Percentiles rank a stretch among this genome's conserved stretches.
phyloP scores from a whole-genome alignment of 1,140 invertebrate species.

The Sweltsa coloradensis region DNA sequence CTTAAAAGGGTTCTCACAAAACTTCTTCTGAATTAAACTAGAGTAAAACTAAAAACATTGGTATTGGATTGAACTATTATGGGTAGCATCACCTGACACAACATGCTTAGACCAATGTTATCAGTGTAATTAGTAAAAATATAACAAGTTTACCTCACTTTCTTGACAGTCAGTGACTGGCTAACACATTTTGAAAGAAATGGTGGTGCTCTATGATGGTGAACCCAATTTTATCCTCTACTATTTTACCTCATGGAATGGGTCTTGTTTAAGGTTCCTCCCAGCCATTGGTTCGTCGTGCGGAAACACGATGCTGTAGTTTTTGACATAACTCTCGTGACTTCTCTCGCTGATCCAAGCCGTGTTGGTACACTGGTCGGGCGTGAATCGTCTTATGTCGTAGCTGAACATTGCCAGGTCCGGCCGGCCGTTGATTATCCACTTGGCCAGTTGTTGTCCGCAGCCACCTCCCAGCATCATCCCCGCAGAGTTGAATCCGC shows the following conservation, averaged over 20 bases:
- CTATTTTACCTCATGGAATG: slow-evolving; percentile 47
- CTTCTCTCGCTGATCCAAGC: slow-evolving; percentile 67
- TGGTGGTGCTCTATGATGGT: no score
- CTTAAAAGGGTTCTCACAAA: no score
- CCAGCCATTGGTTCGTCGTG: slow-evolving; percentile 76
- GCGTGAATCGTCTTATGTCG: slow-evolving; percentile 63
- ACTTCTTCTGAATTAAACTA: no score
- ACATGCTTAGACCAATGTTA: no score
- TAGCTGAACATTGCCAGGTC: slow-evolving; percentile 73
- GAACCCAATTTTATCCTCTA: no score
- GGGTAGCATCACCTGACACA: no score
- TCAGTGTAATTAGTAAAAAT: no score
- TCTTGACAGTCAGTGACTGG: no score
- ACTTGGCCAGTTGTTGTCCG: slow-evolving; percentile 68
- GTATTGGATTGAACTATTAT: no score
- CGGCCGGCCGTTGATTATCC: slow-evolving; percentile 70
- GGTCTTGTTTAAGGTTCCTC: slow-evolving; percentile 52
- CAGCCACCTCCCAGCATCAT: slow-evolving; percentile 84
- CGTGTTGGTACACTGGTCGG: slow-evolving; percentile 48
- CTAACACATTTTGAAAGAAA: no score
- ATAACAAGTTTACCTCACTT: no score
- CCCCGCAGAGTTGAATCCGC: slow-evolving; percentile 78
- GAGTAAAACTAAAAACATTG: no score
- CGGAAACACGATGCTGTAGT: slow-evolving; percentile 73
- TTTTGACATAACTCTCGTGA: slow-evolving; percentile 78